phyloP scores from a whole-genome alignment of 2,113 vertebrate species.

The Condylura cristata region DNA sequence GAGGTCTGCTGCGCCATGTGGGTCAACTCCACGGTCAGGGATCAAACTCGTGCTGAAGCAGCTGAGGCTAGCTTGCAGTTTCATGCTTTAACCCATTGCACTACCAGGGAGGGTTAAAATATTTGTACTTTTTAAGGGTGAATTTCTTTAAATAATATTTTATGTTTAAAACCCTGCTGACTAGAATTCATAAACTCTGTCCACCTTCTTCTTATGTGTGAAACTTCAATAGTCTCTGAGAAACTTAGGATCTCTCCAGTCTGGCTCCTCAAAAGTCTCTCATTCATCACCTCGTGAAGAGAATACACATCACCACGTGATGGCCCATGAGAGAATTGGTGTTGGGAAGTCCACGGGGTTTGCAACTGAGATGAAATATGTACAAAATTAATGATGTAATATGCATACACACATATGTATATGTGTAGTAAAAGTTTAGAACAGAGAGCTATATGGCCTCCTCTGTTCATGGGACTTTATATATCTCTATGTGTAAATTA shows the following conservation, averaged over 20 bases:
- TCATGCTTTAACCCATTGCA: too few relatives aligned
- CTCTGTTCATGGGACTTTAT: not conserved
- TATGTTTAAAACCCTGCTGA: not conserved
- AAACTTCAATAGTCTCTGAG: not conserved
- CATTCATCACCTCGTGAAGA: not conserved
- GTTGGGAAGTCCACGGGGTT: too few relatives aligned
- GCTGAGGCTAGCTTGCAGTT: too few relatives aligned
- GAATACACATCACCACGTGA: too few relatives aligned
- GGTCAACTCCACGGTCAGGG: too few relatives aligned
- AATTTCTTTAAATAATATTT: not conserved
- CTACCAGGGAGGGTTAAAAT: too few relatives aligned
- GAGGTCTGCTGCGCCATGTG: too few relatives aligned
- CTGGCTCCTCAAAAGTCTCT: not conserved
- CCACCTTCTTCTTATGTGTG: not conserved
- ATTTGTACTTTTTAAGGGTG: not conserved
- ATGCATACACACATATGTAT: too few relatives aligned
- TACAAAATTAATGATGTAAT: too few relatives aligned
- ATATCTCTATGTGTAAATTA: not conserved
- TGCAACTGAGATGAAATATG: too few relatives aligned
- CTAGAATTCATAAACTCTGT: not conserved
- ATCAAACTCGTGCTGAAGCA: too few relatives aligned
- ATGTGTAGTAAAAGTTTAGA: not conserved
- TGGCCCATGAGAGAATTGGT: too few relatives aligned
- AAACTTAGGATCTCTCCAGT: not conserved
- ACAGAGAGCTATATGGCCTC: not conserved